Conservation (phyloP, 2,113 vertebrate species). For the Mustela lutreola region DNA sequence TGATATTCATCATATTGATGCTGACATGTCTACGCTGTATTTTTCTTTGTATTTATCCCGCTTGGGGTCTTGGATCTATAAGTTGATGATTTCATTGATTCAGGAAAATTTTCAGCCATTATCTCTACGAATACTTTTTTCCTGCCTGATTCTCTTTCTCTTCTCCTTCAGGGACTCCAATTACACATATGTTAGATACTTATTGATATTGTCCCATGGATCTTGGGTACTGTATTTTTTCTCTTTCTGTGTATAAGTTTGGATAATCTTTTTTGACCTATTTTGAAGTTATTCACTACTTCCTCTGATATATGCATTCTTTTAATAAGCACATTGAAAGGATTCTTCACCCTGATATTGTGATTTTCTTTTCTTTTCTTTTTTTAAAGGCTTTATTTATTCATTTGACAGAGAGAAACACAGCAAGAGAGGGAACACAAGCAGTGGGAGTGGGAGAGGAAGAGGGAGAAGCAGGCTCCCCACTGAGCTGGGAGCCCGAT, state of each 20-base stretch:
- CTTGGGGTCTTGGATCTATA: not conserved
- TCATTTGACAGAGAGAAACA: no score
- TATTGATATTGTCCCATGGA: not conserved
- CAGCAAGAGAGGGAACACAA: no score
- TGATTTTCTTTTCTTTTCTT: not conserved
- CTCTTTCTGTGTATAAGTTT: constrained; percentile 1
- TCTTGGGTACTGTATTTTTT: not conserved
- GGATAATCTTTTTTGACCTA: constrained; percentile 29
- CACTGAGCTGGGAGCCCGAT: no score
- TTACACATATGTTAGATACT: not conserved
- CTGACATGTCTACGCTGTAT: not conserved
- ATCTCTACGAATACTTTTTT: not conserved
- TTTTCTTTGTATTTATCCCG: not conserved
- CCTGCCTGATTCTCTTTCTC: not conserved
- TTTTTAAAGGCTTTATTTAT: no score
- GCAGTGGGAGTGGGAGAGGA: no score
- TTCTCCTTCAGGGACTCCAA: not conserved
- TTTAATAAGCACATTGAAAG: not conserved
- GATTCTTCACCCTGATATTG: not conserved
- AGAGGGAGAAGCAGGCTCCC: no score
- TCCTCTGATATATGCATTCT: not conserved
- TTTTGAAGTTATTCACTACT: constrained; percentile 42
- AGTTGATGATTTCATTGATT: not conserved
- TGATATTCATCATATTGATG: not conserved
- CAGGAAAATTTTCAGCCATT: not conserved